Evolutionary conservation across 37 sponge, comb jelly and placozoan species (phyloP).

Genomic region (Amphimedon queenslandica): DNA sequence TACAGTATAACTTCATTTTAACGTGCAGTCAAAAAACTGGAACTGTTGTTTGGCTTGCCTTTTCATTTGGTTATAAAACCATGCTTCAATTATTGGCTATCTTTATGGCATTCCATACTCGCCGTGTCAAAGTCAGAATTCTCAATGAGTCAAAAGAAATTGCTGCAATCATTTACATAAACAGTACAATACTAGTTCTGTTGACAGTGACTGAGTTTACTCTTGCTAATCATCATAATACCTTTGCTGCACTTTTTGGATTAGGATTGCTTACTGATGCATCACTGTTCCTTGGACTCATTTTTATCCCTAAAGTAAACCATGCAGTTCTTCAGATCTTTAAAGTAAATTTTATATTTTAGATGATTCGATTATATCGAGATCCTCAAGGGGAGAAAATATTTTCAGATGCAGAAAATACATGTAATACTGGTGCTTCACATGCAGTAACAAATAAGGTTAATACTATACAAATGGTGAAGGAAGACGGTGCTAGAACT

Average conservation of each 20-base stretch:
- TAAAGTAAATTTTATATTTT: not conserved
- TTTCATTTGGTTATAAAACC: slow-evolving; percentile 11
- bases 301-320: slow-evolving; percentile 54
- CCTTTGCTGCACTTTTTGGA: slow-evolving; percentile 29
- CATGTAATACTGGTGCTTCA: too few species aligned
- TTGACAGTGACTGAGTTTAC: slow-evolving; percentile 24
- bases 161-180: slow-evolving; percentile 43
- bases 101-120: slow-evolving; percentile 43
- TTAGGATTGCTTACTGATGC: slow-evolving; percentile 9
- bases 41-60: slow-evolving; percentile 2
- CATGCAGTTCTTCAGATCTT: not conserved
- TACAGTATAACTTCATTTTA: not conserved
- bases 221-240: slow-evolving; percentile 15
- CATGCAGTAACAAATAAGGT: too few species aligned
- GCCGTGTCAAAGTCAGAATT: slow-evolving; percentile 41
- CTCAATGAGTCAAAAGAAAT: slow-evolving; percentile 59
- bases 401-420: too few species aligned
- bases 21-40: not conserved
- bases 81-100: slow-evolving; percentile 33
- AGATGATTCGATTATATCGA: not conserved
- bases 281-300: slow-evolving; percentile 28
- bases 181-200: slow-evolving; percentile 10
- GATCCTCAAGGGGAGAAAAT: not conserved
- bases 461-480: too few species aligned
- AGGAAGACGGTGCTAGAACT: too few species aligned